A percentile compares a stretch with the other conserved stretches of the same genome.
Evolutionary conservation across 64 coral and sea anemone genomes (phyloP).

Genomic region (Actinia tenebrosa): DNA sequence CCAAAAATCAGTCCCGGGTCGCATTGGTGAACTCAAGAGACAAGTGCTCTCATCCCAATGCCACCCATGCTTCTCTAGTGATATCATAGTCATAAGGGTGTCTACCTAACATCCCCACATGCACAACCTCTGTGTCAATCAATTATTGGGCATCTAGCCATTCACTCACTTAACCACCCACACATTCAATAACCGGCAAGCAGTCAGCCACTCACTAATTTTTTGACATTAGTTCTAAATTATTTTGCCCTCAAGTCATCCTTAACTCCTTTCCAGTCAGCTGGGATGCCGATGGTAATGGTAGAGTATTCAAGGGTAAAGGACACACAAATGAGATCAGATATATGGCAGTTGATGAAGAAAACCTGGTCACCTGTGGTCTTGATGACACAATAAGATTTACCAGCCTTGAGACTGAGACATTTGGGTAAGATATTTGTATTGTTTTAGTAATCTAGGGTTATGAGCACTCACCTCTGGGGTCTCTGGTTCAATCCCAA

Average conservation of each 20-base stretch:
- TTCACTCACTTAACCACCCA: too few relatives aligned
- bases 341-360: constrained; percentile 51
- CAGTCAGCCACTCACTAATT: too few relatives aligned
- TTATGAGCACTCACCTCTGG: background rate
- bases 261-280: constrained; percentile 60
- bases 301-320: constrained; percentile 60
- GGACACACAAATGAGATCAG: constrained; percentile 76
- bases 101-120: too few relatives aligned
- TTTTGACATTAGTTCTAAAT: background rate
- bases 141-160: too few relatives aligned
- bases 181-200: too few relatives aligned
- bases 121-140: too few relatives aligned
- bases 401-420: constrained; percentile 26
- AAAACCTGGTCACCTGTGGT: constrained; percentile 54
- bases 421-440: background rate
- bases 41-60: too few relatives aligned
- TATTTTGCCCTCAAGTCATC: background rate
- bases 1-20: too few relatives aligned
- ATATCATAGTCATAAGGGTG: too few relatives aligned
- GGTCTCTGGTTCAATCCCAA: too few relatives aligned
- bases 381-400: constrained; percentile 79
- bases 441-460: background rate
- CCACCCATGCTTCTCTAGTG: too few relatives aligned
- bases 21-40: too few relatives aligned
- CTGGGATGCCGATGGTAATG: constrained; percentile 64